Conservation (phyloP, 2,888 invertebrate species). For the Plemyria rubiginata region DNA sequence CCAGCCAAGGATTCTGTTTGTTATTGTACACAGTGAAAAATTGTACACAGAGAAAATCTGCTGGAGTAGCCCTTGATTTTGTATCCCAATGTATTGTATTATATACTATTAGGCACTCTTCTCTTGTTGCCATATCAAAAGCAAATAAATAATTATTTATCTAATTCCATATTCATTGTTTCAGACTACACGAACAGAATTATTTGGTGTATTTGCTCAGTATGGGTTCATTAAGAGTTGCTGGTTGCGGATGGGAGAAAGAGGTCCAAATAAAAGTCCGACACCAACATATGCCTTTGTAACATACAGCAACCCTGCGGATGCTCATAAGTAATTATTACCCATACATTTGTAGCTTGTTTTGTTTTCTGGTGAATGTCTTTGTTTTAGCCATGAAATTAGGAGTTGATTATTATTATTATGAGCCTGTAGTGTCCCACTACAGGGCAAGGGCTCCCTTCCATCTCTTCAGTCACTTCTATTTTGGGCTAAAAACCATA, state of each 20-base stretch:
- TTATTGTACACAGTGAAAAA: too few species aligned
- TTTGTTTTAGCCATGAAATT: too few species aligned
- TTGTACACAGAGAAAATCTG: too few species aligned
- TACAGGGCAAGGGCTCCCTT: too few species aligned
- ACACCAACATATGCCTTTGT: constrained; percentile 83
- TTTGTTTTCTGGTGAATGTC: neutral
- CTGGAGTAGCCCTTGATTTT: too few species aligned
- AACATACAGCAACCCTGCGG: constrained; percentile 79
- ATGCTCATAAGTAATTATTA: constrained; percentile 78
- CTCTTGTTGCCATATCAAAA: neutral
- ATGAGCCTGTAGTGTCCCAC: too few species aligned
- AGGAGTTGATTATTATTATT: too few species aligned
- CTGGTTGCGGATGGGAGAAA: constrained; percentile 79
- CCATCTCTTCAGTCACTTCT: too few species aligned
- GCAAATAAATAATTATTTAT: neutral
- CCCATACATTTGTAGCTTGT: neutral
- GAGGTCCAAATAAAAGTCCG: constrained; percentile 60
- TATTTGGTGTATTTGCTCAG: constrained; percentile 80
- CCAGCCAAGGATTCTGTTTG: neutral
- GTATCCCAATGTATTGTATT: too few species aligned
- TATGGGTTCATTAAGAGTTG: constrained; percentile 85
- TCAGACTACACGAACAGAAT: constrained; percentile 82
- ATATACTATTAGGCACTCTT: too few species aligned
- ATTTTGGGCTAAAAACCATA: too few species aligned
- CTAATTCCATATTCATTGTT: constrained; percentile 42